Base-by-base conservation (phyloP, 2,888 invertebrate genomes). In the Tuta absoluta region DNA sequence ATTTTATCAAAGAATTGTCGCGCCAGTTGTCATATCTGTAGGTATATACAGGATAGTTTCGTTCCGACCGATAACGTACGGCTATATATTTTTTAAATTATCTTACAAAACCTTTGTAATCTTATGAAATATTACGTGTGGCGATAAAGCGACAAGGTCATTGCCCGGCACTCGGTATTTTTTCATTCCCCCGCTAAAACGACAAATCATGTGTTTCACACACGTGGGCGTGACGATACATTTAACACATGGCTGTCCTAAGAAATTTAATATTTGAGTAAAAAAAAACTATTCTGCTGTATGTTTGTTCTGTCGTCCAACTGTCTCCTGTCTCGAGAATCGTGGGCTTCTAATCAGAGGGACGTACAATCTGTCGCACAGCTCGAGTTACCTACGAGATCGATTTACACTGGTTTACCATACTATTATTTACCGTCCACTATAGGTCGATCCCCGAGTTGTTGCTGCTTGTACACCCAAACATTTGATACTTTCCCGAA, bases 271-370 rank as follows among this genome's bases (percentile, higher is more conserved):
- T 78, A 77, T 79, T 78, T 78, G 74, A 79, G 69, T 74, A 74
- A 74, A 75, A n/a, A 71, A 74, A 69, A 17, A 33, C 49, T 33
- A 17, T 49, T 14, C 14, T 45, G 7, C 5, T 53, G 45, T 23
- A 69, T 78, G 76, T 87, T 83, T 83, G 71, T 79, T 78, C 76
- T 76, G 73, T 74, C 74, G 69, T 72, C 72, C 68, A 76, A 71
- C 75, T 72, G 68, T 72, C 71, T 68, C 72, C 69, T 69, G 56
- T 56, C 56, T 11, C 56, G 2, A 57, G 58, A 81, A 75, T 85
- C 89, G 89, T 87, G 89, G 76, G 75, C 77, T 77, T 82, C 85
- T 79, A 89, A 89, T 89, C 85, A 87, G 75, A 75, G 78, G 77
- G 73, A 75, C 72, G 72, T 45, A 45, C n/a, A 17, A 8, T 7